Percentiles rank a stretch among this genome's conserved stretches.
These are phyloP conservation scores for Benitochromis conjunctus DNA, from an alignment of 2,113 vertebrate species.

Conservation along the genomic window DNA sequence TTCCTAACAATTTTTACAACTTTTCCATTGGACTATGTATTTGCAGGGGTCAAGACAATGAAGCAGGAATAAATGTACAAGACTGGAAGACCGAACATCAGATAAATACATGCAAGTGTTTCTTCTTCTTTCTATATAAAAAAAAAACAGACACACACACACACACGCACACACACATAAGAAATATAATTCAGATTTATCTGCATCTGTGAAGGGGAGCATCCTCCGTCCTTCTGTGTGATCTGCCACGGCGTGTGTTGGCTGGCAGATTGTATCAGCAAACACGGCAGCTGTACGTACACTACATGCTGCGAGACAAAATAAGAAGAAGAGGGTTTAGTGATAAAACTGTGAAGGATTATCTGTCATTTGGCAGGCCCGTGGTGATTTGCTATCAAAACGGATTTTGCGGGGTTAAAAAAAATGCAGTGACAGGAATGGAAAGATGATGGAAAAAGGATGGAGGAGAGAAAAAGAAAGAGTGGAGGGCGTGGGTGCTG, in stretches of 20 bases:
- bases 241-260: constrained; percentile 48
- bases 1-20: not conserved
- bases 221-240: constrained; percentile 57
- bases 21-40: accelerated
- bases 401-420: constrained; percentile 52
- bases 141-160: not conserved
- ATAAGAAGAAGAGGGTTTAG: constrained; percentile 67
- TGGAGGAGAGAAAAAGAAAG: constrained; percentile 4
- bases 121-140: not conserved
- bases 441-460: constrained; percentile 54
- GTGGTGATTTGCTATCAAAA: constrained; percentile 71
- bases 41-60: not conserved
- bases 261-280: constrained; percentile 74
- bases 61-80: not conserved
- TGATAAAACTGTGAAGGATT: constrained; percentile 77
- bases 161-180: not conserved
- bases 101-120: constrained; percentile 8
- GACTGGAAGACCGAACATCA: not conserved
- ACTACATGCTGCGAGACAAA: constrained; percentile 61
- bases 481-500: constrained; percentile 18
- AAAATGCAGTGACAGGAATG: constrained; percentile 61
- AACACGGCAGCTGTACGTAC: constrained; percentile 59
- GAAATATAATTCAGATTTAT: constrained; percentile 47
- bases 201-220: constrained; percentile 28
- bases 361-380: constrained; percentile 66